Percentiles rank a stretch among this genome's conserved stretches.
Evolutionary conservation across 2,888 invertebrate genomes (phyloP).

Genomic region (Zaprionus bogoriensis): DNA sequence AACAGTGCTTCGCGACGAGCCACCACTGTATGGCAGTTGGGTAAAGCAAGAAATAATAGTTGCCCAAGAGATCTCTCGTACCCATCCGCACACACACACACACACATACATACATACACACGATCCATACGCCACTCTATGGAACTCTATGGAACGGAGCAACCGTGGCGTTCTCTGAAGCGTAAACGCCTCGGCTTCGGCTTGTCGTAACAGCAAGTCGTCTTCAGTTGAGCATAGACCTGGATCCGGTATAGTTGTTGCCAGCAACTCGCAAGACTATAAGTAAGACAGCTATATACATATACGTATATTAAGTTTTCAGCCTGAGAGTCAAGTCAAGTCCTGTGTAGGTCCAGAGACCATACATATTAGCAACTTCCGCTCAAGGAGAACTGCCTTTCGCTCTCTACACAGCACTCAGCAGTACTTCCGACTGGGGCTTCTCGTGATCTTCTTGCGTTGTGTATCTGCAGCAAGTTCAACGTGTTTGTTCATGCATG

Average conservation of each 20-base stretch:
- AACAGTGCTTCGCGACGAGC: too few relatives aligned
- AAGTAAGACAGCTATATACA: neutral
- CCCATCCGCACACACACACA: neutral
- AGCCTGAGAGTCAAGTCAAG: neutral
- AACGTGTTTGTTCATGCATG: slow-evolving; percentile 54
- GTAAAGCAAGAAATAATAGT: slow-evolving; percentile 27
- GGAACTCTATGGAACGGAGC: slow-evolving; percentile 13
- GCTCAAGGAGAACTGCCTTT: too few relatives aligned
- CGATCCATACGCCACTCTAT: neutral
- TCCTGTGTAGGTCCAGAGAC: too few relatives aligned
- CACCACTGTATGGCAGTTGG: slow-evolving; percentile 13
- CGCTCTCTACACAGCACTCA: too few relatives aligned
- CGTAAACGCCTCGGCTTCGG: slow-evolving; percentile 75
- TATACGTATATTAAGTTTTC: neutral
- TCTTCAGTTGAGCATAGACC: slow-evolving; percentile 71
- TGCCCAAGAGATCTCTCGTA: slow-evolving; percentile 43
- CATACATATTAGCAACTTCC: too few relatives aligned
- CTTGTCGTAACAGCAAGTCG: slow-evolving; percentile 67
- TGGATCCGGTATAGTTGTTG: slow-evolving; percentile 46
- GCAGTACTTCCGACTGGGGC: too few relatives aligned
- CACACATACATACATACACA: neutral
- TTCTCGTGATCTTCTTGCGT: slow-evolving; percentile 6
- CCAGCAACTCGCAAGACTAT: slow-evolving; percentile 11
- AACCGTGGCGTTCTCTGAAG: slow-evolving; percentile 66
- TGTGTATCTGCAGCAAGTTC: slow-evolving; percentile 19